Conservation (phyloP, 1,140 invertebrate species). For the Microplitis demolitor region DNA sequence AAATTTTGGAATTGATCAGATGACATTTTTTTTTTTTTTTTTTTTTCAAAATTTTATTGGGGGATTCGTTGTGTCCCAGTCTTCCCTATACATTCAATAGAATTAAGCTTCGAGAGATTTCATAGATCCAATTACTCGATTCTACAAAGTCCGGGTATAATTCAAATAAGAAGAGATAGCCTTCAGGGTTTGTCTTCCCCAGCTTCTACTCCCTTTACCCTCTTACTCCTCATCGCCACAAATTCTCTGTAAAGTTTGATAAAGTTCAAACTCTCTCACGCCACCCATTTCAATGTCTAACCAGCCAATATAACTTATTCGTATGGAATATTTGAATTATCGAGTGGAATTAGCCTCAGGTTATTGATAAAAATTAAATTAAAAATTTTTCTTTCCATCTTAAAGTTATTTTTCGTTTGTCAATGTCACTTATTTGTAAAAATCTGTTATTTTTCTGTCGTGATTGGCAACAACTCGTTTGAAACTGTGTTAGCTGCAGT, state of each 20-base stretch:
- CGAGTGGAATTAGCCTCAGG: not conserved
- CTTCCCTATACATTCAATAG: not conserved
- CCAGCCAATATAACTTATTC: conserved; percentile 7
- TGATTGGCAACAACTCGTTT: not conserved
- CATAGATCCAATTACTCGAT: conserved; percentile 32
- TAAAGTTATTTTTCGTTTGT: no score
- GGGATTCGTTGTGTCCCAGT: no score
- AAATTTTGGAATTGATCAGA: no score
- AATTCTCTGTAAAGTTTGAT: conserved; percentile 7
- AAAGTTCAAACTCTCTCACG: not conserved
- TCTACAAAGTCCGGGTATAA: conserved; percentile 8
- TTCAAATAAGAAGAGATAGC: conserved; percentile 15
- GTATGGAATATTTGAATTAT: not conserved
- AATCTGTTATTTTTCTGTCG: not conserved
- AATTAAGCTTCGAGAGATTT: conserved; percentile 25
- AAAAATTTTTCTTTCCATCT: no score
- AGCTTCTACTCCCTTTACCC: no score
- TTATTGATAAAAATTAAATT: not conserved
- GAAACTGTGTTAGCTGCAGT: not conserved
- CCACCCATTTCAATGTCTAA: not conserved
- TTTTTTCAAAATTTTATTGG: no score
- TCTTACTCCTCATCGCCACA: not conserved
- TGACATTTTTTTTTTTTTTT: no score
- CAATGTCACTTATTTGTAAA: no score
- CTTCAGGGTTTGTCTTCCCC: not conserved